Base-by-base conservation (phyloP, 2,113 vertebrate genomes). In the Tetrax tetrax region DNA sequence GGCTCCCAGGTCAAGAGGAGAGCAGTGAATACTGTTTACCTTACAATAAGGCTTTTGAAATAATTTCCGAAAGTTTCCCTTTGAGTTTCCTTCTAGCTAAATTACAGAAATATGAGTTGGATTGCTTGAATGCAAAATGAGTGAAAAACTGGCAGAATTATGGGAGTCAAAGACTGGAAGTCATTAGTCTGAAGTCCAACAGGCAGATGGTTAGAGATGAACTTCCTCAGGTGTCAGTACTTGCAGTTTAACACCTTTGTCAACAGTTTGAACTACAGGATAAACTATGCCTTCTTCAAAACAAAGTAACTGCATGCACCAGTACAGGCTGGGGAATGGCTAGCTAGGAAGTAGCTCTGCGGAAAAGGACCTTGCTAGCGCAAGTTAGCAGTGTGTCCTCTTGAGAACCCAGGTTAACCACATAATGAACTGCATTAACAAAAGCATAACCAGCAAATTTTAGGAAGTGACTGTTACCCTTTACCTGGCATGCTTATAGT, bases 141-240 rank as follows among this genome's bases (percentile, higher is more conserved):
- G 10, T n/a, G 51, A 60, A 80, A 76, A 85, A 5, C 4, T 53
- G 23, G 5, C 12, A 75, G 50, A 53, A 24, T 5, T 80, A 8
- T 23, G 3, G 10, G 5, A 59, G 13, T 28, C 5, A 1, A 63
- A 69, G 48, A n/a, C 3, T 45, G 5, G n/a, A 27, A 54, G 45
- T 63, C 43, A 35, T 14, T 48, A 47, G 10, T 60, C 31, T 71
- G n/a, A 35, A 38, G 28, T 64, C 16, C 1, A 6, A 28, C 24
- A 45, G 12, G 27, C 2, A 68, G 18, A 43, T 0, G 1, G 18
- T 23, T 38, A 47, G 22, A 0, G 3, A 14, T 41, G 29, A 47
- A 23, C 14, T 35, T 68, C 48, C 17, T 33, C 35, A 43, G 29
- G 45, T 13, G 21, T 14, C 2, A 3, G 6, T 61, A 25, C 1